Base-by-base conservation (phyloP, 2,888 invertebrate species). In the Timandra comae region DNA sequence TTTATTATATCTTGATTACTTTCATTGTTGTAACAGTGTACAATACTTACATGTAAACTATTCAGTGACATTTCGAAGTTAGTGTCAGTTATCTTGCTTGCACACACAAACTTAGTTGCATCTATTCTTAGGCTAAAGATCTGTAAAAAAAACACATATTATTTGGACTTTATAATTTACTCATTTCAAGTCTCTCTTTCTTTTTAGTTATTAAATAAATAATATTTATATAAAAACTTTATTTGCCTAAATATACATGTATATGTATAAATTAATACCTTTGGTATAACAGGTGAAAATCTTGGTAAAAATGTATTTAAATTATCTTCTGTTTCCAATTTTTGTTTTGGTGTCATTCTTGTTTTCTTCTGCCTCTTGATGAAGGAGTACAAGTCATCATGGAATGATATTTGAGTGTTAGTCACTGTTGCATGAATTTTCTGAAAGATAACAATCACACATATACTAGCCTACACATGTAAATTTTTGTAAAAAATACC, bases 231-330 rank as follows among this genome's bases (percentile, higher is more conserved):
- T n/a, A n/a, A n/a, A n/a, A n/a, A n/a, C n/a, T n/a, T n/a, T n/a
- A n/a, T n/a, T n/a, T n/a, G n/a, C n/a, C n/a, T n/a, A n/a, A n/a
- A n/a, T n/a, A n/a, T n/a, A n/a, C n/a, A n/a, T n/a, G n/a, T n/a
- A n/a, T n/a, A n/a, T n/a, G n/a, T n/a, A n/a, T n/a, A n/a, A n/a
- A n/a, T n/a, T n/a, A n/a, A n/a, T 71, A 91, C 92, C 88, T 94
- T 94, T 77, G 94, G 94, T 85, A 94, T 90, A 44, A 94, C 88
- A 12, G 94, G 94, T 11, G 91, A 88, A 41, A 94, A 75, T 63
- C 91, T 88, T 22, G 88, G 85, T 57, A 91, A 88, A 32, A 90
- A 64, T 33, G 89, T 88, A 43, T 47, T 53, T 6, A 16, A 16
- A 71, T 56, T 19, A 76, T 67, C 10, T 73, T 67, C 1, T 61